A percentile compares a stretch with the other conserved stretches of the same genome.
These are phyloP conservation scores for Caenorhabditis sulstoni DNA, from an alignment of 2,888 invertebrate genomes.

Conservation along the genomic window DNA sequence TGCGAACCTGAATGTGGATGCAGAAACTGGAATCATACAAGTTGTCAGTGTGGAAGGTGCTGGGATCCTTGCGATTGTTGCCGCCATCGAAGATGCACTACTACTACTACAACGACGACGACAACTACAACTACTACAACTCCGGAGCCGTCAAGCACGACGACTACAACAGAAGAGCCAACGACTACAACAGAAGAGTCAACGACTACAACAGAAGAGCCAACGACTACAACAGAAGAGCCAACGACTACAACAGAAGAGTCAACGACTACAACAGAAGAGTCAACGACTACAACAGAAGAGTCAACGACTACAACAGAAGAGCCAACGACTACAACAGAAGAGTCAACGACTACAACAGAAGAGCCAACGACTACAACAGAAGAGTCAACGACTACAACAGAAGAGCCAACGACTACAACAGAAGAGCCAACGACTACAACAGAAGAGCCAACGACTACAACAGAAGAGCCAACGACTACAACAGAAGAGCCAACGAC, in stretches of 20 bases:
- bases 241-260: not conserved
- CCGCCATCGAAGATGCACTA: not conserved
- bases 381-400: slow-evolving; percentile 6
- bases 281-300: not conserved
- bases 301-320: too few species aligned
- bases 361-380: slow-evolving; percentile 11
- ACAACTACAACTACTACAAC: slow-evolving; percentile 10
- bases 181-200: not conserved
- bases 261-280: too few species aligned
- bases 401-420: not conserved
- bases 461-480: not conserved
- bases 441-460: not conserved
- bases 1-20: not conserved
- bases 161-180: slow-evolving; percentile 4
- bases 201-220: not conserved
- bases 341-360: not conserved
- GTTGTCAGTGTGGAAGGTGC: not conserved
- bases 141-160: not conserved
- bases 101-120: slow-evolving; percentile 5
- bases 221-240: not conserved
- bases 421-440: slow-evolving; percentile 1
- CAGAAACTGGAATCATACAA: too few species aligned
- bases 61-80: not conserved
- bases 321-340: not conserved
- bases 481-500: not conserved